Conservation (phyloP, 2,888 invertebrate genomes). For the Callimorpha dominula region DNA sequence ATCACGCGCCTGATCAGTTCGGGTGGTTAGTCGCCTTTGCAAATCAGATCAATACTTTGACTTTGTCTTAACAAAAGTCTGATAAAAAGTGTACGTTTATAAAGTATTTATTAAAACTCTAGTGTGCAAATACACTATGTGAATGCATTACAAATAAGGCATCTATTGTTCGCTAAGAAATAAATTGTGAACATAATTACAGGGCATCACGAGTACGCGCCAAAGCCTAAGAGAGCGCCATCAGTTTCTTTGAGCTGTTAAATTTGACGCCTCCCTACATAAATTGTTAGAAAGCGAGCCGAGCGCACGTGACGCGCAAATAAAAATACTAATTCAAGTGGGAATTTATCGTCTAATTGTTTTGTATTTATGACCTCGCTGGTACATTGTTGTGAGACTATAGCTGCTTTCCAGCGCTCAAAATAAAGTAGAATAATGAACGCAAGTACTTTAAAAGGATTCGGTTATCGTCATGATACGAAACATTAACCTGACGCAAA, state of each 20-base stretch:
- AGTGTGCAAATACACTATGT: slow-evolving; percentile 28
- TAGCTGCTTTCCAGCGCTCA: slow-evolving; percentile 60
- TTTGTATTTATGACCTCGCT: slow-evolving; percentile 76
- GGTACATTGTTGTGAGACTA: slow-evolving; percentile 73
- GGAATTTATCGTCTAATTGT: slow-evolving; percentile 82
- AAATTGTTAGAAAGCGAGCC: slow-evolving; percentile 72
- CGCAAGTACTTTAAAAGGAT: slow-evolving; percentile 53
- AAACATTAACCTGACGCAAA: slow-evolving; percentile 57
- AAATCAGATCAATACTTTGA: slow-evolving; percentile 59
- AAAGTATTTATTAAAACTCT: not conserved
- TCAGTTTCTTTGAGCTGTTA: slow-evolving; percentile 78
- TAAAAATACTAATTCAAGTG: slow-evolving; percentile 80
- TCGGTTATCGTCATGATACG: slow-evolving; percentile 68
- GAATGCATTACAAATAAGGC: slow-evolving; percentile 56
- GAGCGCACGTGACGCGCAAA: slow-evolving; percentile 80
- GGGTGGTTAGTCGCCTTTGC: slow-evolving; percentile 65
- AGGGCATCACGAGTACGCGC: slow-evolving; percentile 69
- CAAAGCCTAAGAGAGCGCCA: slow-evolving; percentile 70
- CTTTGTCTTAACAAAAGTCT: slow-evolving; percentile 56
- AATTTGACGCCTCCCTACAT: slow-evolving; percentile 78
- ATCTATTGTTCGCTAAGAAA: slow-evolving; percentile 64
- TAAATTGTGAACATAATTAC: slow-evolving; percentile 78
- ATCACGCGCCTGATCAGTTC: slow-evolving; percentile 76
- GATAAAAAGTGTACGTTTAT: slow-evolving; percentile 54
- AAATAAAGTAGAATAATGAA: slow-evolving; percentile 74